Percentiles rank a stretch among this genome's conserved stretches.
Evolutionary conservation across 92 coral and sea anemone species (phyloP).

Genomic region (Palythoa heliodiscus): DNA sequence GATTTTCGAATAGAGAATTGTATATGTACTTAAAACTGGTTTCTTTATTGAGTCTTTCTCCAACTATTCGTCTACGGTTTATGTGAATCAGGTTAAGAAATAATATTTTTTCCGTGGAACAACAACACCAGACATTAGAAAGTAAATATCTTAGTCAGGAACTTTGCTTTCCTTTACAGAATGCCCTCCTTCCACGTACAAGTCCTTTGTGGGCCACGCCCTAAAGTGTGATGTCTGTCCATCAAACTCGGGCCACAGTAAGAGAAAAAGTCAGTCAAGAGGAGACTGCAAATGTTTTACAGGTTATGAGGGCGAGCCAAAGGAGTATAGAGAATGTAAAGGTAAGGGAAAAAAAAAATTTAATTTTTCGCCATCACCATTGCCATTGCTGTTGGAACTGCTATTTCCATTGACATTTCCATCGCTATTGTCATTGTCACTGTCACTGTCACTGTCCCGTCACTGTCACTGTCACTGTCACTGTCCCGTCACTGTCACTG

Average conservation of each 20-base stretch:
- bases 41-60: too few relatives aligned
- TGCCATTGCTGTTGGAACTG: not conserved
- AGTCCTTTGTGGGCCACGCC: slow-evolving; percentile 36
- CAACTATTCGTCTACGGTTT: too few relatives aligned
- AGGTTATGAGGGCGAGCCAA: slow-evolving; percentile 83
- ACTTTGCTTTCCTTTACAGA: slow-evolving; percentile 5
- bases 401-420: too few relatives aligned
- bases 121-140: not conserved
- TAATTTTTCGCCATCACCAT: not conserved
- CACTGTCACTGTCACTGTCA: too few relatives aligned
- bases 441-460: too few relatives aligned
- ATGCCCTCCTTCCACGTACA: slow-evolving; percentile 51
- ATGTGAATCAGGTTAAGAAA: too few relatives aligned
- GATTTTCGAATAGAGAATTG: too few relatives aligned
- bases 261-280: slow-evolving; percentile 46
- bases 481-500: too few relatives aligned
- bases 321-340: slow-evolving; percentile 57
- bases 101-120: too few relatives aligned
- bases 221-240: slow-evolving; percentile 45
- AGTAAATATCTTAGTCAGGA: not conserved
- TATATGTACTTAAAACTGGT: too few relatives aligned
- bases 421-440: too few relatives aligned
- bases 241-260: slow-evolving; percentile 63
- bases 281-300: slow-evolving; percentile 68
- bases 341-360: slow-evolving; percentile 55